Percentiles rank a stretch among this genome's conserved stretches.
Evolutionary conservation across 2,797 vertebrate genomes (phyloP).

Genomic region (Mus caroli): DNA sequence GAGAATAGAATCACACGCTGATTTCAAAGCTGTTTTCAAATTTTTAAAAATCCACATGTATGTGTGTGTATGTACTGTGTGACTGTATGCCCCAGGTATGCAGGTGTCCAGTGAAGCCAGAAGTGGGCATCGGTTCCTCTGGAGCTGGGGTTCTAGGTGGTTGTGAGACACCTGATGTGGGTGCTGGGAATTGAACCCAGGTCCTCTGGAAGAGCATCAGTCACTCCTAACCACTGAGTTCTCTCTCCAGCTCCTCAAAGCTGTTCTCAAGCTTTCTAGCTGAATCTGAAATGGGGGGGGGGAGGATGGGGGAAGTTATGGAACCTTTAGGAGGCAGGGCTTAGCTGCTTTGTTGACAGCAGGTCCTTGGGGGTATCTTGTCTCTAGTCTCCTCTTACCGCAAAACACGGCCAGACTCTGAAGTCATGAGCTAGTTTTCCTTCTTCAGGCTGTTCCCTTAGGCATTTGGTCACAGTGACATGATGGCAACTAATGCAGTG

Average conservation of each 20-base stretch:
- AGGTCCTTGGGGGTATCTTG: background rate
- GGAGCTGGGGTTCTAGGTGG: background rate
- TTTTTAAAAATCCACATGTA: background rate
- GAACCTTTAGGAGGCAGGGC: background rate
- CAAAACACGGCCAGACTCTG: background rate
- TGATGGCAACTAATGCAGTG: background rate
- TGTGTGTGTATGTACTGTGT: background rate
- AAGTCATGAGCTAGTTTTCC: background rate
- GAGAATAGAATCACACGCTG: background rate
- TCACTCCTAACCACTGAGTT: background rate
- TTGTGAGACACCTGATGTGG: background rate
- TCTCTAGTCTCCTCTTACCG: background rate
- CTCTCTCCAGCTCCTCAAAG: background rate
- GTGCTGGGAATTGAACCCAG: background rate
- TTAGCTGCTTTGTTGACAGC: background rate
- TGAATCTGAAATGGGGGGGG: background rate
- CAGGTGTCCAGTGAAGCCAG: background rate
- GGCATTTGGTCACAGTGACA: background rate
- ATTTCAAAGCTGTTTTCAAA: slow-evolving; percentile 15
- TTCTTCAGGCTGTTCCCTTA: background rate
- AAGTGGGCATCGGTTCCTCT: background rate
- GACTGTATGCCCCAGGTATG: background rate
- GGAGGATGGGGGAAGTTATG: background rate
- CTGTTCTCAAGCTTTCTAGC: background rate
- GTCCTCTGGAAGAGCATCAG: background rate